Conservation (phyloP, 1,140 invertebrate species). For the Phortica variegata region DNA sequence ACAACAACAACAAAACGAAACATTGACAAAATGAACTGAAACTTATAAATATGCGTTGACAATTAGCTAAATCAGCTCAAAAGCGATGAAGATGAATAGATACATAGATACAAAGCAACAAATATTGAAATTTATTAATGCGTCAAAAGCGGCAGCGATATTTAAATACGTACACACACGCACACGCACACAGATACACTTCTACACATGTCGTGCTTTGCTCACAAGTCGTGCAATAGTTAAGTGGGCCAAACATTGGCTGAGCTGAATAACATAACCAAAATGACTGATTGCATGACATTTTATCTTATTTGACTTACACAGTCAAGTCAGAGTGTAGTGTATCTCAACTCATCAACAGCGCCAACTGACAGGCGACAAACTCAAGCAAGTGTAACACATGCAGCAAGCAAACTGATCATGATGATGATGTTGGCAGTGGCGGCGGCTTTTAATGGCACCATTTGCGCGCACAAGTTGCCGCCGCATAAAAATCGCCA, state of each 20-base stretch:
- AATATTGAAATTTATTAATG: constrained; percentile 3
- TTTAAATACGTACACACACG: no score
- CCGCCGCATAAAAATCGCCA: constrained; percentile 32
- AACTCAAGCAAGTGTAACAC: no score
- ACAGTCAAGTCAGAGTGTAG: not conserved
- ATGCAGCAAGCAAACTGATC: constrained; percentile 1
- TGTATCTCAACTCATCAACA: no score
- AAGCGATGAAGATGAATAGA: constrained; percentile 29
- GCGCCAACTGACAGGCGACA: no score
- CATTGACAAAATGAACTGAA: constrained; percentile 2
- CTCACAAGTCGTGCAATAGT: no score
- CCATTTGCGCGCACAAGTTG: constrained; percentile 10
- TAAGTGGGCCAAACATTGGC: no score
- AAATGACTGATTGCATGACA: no score
- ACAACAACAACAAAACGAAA: no score
- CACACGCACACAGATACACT: no score
- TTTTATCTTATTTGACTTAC: not conserved
- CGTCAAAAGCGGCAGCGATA: not conserved
- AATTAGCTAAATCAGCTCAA: constrained; percentile 4
- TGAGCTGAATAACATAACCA: no score
- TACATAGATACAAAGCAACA: constrained; percentile 13
- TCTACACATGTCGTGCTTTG: no score
- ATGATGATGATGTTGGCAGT: constrained; percentile 7
- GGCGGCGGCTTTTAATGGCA: constrained; percentile 13
- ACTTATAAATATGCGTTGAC: not conserved